A percentile compares a stretch with the other conserved stretches of the same genome.
Conservation (phyloP, 2,888 invertebrate species). For the Limenitis camilla region DNA sequence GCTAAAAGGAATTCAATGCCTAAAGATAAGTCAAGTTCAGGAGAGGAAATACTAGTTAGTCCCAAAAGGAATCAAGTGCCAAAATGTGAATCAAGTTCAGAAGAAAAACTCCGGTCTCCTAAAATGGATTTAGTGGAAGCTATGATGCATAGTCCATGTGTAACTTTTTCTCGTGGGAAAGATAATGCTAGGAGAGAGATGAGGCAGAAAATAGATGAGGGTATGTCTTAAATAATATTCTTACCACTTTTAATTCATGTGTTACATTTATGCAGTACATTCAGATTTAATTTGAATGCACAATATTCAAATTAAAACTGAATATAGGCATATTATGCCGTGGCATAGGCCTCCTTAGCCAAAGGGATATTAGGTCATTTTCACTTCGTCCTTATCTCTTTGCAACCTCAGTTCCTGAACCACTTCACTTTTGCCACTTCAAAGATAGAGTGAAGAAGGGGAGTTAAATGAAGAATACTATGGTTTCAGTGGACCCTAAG, state of each 20-base stretch:
- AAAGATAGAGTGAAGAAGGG: no score
- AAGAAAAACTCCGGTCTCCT: slow-evolving; percentile 54
- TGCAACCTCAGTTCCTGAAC: no score
- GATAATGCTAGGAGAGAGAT: slow-evolving; percentile 73
- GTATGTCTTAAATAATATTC: slow-evolving; percentile 31
- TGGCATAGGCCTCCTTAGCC: no score
- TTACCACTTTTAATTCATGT: not conserved
- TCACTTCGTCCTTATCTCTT: no score
- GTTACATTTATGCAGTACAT: not conserved
- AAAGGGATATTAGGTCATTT: no score
- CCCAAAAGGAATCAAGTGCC: slow-evolving; percentile 36
- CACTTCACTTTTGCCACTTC: no score
- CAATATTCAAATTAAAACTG: no score
- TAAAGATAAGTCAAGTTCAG: not conserved
- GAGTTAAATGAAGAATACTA: no score
- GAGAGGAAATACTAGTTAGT: not conserved
- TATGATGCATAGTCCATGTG: slow-evolving; percentile 60
- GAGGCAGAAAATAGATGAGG: slow-evolving; percentile 58
- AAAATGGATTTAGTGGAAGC: slow-evolving; percentile 39
- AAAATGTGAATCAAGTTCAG: slow-evolving; percentile 55
- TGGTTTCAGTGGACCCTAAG: no score
- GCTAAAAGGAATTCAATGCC: not conserved
- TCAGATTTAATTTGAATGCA: no score
- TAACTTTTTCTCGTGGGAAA: slow-evolving; percentile 76
- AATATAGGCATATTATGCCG: no score